Conservation (phyloP, 2,797 vertebrate species). For the Schizopygopsis malacanthus region DNA sequence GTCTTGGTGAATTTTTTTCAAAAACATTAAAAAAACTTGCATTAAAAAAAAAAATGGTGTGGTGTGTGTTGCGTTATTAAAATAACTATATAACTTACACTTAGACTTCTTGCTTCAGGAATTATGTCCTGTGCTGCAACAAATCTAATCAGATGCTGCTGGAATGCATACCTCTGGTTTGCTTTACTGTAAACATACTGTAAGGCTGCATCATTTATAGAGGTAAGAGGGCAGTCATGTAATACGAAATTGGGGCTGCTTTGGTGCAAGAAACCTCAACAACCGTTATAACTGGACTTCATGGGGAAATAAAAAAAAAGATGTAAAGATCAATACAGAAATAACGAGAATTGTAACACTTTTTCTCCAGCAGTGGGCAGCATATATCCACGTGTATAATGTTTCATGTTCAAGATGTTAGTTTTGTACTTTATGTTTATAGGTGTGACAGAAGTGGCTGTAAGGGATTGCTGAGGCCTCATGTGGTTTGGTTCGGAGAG, state of each 20-base stretch:
- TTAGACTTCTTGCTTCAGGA: too few relatives aligned
- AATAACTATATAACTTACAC: too few relatives aligned
- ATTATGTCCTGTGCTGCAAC: neutral
- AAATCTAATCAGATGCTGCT: constrained; percentile 1
- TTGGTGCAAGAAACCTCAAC: neutral
- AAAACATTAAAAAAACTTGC: neutral
- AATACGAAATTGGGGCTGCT: neutral
- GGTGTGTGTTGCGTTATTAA: too few relatives aligned
- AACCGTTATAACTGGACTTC: neutral
- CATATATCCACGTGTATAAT: constrained; percentile 18
- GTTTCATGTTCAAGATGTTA: constrained; percentile 11
- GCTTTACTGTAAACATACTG: constrained; percentile 19
- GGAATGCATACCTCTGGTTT: constrained; percentile 13
- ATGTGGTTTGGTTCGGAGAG: constrained; percentile 97
- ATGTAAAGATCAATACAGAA: neutral
- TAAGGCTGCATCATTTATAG: neutral
- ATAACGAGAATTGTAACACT: neutral
- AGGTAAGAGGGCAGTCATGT: neutral
- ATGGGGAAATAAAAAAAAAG: neutral
- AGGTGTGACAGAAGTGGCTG: constrained; percentile 88
- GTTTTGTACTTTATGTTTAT: constrained; percentile 44
- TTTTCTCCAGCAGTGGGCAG: constrained; percentile 52
- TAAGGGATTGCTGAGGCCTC: constrained; percentile 88
- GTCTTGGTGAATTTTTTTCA: neutral
- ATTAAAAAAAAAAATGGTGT: too few relatives aligned